Base-by-base conservation (phyloP, 2,888 invertebrate species). In the Anthrax anthrax region DNA sequence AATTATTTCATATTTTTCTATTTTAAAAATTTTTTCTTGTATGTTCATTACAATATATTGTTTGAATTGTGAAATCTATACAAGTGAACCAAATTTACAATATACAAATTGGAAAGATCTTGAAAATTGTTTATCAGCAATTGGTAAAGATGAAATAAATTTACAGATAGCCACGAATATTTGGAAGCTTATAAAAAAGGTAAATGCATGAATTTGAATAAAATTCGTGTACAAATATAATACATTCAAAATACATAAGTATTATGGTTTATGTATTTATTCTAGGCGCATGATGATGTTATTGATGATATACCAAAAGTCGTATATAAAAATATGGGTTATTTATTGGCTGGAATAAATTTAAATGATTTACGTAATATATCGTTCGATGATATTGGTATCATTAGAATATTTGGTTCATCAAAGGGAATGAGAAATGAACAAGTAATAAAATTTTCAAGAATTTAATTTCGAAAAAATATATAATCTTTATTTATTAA, bases 401-500 rank as follows among this genome's bases (percentile, higher is more conserved):
- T 74, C 0, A 66, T 78, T 10, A 64, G 70, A 50, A 73, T 74
- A 39, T 75, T 78, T 56, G 77, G 77, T 4, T 54, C 68, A 0
- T 69, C 72, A 54, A 72, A 71, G 51, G 63, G 69, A 39, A 60
- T 74, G 37, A 62, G 59, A 32, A 50, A 57, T 2, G 62, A 61
- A 0, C 73, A 73, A 55, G 61, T 59, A 50, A 50, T 32, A 40
- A n/a, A n/a, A n/a, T n/a, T 42, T 17, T 37, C 34, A 18, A 19
- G 9, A 37, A 29, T 37, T 40, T 27, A 23, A 19, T 16, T 27
- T 2, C 34, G 9, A 34, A 34, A 2, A 12, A 18, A n/a, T n/a
- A n/a, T n/a, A n/a, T n/a, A n/a, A n/a, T n/a, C n/a, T n/a, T n/a
- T n/a, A n/a, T n/a, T n/a, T n/a, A n/a, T n/a, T n/a, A n/a, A n/a